Evolutionary conservation across 2,113 vertebrate genomes (phyloP).

Genomic region (Motacilla tschutschensis): DNA sequence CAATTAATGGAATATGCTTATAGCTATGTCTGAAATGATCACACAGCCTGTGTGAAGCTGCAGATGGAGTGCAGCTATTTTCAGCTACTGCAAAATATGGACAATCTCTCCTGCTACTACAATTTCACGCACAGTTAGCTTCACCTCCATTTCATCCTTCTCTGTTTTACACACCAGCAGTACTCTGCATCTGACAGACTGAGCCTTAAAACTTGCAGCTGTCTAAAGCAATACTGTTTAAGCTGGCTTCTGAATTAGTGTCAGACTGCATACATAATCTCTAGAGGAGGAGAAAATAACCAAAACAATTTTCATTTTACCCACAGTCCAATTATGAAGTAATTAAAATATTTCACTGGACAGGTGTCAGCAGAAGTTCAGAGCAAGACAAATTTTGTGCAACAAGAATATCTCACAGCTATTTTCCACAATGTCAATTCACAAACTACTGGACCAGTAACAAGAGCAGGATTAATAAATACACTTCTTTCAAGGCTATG

Average conservation of each 20-base stretch:
- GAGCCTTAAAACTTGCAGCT: conserved; percentile 56
- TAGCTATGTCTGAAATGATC: conserved; percentile 44
- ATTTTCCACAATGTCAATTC: background rate
- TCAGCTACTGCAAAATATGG: conserved; percentile 71
- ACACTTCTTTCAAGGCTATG: background rate
- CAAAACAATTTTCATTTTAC: background rate
- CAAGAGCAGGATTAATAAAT: background rate
- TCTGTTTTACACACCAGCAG: conserved; percentile 63
- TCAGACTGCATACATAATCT: conserved; percentile 27
- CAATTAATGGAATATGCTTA: conserved; percentile 41
- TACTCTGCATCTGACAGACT: conserved; percentile 50
- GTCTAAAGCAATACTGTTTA: conserved; percentile 57
- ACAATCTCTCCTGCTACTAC: conserved; percentile 69
- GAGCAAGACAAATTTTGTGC: background rate
- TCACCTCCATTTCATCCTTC: conserved; percentile 74
- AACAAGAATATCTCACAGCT: background rate
- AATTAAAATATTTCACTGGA: conserved; percentile 28
- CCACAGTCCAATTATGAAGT: background rate
- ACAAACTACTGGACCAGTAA: background rate
- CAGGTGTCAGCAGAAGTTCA: conserved; percentile 10
- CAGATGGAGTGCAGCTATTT: conserved; percentile 71
- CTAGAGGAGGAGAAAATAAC: conserved; percentile 9
- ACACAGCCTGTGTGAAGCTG: conserved; percentile 28
- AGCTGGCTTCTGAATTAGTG: conserved; percentile 40
- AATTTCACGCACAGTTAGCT: conserved; percentile 79